Percentiles rank a stretch among this genome's conserved stretches.
These are phyloP conservation scores for Globia sparganii DNA, from an alignment of 2,888 invertebrate species.

Conservation along the genomic window DNA sequence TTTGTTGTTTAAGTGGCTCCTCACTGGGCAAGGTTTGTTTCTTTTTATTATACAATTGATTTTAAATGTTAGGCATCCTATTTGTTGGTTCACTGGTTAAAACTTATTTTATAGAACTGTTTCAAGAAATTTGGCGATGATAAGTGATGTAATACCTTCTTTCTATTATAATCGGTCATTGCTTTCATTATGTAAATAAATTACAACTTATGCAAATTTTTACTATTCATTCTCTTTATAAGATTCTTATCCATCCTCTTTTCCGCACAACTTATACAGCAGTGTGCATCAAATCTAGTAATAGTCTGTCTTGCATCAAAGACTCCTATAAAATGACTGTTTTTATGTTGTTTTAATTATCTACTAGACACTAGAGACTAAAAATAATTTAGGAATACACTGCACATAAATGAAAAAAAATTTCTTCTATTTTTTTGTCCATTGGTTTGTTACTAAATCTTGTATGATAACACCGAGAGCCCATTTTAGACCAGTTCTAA, in stretches of 20 bases:
- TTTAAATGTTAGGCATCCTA: constrained; percentile 6
- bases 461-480: background rate
- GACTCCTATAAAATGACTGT: background rate
- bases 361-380: background rate
- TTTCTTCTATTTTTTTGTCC: background rate
- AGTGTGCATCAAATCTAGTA: background rate
- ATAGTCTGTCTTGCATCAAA: background rate
- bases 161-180: constrained; percentile 32
- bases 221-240: background rate
- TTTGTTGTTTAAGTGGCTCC: constrained; percentile 11
- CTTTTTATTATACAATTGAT: constrained; percentile 6
- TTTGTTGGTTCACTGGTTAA: constrained; percentile 28
- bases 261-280: background rate
- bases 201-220: constrained; percentile 39
- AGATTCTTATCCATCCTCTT: constrained; percentile 17
- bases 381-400: background rate
- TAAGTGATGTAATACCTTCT: constrained; percentile 54
- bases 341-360: background rate
- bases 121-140: constrained; percentile 4
- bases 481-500: background rate
- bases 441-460: background rate
- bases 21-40: constrained; percentile 6
- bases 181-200: constrained; percentile 41
- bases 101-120: background rate
- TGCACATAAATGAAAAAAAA: background rate